phyloP scores from a whole-genome alignment of 2,797 vertebrate species.

The Philypnodon macrostomus region DNA sequence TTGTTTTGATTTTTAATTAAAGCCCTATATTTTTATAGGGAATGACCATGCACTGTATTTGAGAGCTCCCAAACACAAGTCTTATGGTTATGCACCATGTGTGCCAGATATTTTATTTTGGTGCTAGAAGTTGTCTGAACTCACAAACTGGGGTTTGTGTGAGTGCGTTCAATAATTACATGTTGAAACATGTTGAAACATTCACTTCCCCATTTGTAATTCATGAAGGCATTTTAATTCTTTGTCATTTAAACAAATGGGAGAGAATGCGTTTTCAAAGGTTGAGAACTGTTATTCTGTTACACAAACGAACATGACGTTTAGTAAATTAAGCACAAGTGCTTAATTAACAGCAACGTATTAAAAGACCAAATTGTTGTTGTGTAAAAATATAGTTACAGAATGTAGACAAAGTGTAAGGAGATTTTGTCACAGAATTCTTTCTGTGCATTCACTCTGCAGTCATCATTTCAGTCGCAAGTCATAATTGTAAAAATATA shows the following conservation, averaged over 20 bases:
- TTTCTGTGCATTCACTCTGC: too few species aligned
- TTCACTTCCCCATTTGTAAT: background rate
- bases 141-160: constrained; percentile 41
- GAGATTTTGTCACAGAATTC: too few species aligned
- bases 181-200: constrained; percentile 3
- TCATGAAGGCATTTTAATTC: constrained; percentile 13
- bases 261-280: background rate
- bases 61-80: constrained; percentile 69
- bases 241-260: background rate
- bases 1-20: constrained; percentile 11
- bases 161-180: constrained; percentile 16
- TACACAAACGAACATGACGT: constrained; percentile 1
- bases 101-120: constrained; percentile 45
- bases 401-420: too few species aligned
- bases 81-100: constrained; percentile 41
- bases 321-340: background rate
- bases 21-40: constrained; percentile 39
- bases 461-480: too few species aligned
- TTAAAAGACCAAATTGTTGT: too few species aligned
- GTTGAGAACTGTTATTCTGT: background rate
- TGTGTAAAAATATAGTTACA: too few species aligned
- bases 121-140: constrained; percentile 45
- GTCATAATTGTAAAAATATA: too few species aligned
- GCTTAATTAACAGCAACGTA: too few species aligned
- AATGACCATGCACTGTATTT: constrained; percentile 58